These are phyloP conservation scores for Oreochromis tanganicae DNA, from an alignment of 2,113 vertebrate species.

Conservation along the genomic window DNA sequence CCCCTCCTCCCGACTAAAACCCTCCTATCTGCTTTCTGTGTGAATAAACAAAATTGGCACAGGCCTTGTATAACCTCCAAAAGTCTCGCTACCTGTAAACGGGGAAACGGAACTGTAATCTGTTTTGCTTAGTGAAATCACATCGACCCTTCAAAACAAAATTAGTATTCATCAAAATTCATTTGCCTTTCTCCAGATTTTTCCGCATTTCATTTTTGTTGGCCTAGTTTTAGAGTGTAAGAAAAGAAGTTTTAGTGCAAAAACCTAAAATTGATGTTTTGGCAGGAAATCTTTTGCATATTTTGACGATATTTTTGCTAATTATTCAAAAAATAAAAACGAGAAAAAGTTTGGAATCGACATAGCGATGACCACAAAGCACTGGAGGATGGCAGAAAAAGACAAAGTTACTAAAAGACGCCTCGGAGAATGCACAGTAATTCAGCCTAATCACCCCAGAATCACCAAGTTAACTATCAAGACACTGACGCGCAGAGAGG, in stretches of 20 bases:
- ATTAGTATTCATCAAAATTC: conserved; percentile 47
- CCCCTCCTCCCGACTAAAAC: neutral
- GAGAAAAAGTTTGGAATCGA: neutral
- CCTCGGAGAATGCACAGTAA: neutral
- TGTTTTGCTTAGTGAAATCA: conserved; percentile 6
- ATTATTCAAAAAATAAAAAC: neutral
- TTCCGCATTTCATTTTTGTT: neutral
- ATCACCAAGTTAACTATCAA: neutral
- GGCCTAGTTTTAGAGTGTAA: neutral
- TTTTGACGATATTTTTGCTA: neutral
- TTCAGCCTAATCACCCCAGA: neutral
- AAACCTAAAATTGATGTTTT: fast-evolving
- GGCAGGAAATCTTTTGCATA: fast-evolving
- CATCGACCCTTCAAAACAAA: conserved; percentile 4
- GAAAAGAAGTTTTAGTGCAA: neutral
- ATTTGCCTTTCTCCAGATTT: neutral
- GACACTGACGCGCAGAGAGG: neutral
- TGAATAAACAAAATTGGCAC: neutral
- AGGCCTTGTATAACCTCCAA: neutral
- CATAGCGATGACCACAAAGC: fast-evolving
- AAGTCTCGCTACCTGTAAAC: neutral
- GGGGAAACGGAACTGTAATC: neutral
- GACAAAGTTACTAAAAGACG: neutral
- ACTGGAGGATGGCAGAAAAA: neutral
- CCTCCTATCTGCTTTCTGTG: neutral